Conservation (phyloP, 2,797 vertebrate genomes). For the Crenuchus spilurus region DNA sequence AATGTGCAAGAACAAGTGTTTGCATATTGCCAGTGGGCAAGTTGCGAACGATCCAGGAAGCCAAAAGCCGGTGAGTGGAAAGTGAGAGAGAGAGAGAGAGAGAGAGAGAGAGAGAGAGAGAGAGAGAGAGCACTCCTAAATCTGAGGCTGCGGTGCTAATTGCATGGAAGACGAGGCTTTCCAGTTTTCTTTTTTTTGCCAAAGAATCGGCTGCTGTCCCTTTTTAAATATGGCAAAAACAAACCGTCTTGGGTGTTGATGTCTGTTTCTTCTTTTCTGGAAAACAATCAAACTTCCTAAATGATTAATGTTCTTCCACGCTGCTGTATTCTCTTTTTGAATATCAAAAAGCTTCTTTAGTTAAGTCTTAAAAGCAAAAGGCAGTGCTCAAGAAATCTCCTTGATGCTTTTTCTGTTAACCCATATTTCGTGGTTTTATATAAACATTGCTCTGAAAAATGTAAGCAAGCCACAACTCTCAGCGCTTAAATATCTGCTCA, state of each 20-base stretch:
- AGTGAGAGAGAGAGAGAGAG: constrained; percentile 12
- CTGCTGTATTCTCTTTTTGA: constrained; percentile 77
- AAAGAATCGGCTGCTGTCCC: constrained; percentile 73
- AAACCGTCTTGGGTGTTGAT: constrained; percentile 75
- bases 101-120: constrained; percentile 49
- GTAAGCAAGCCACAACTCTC: constrained; percentile 56
- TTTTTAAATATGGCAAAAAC: constrained; percentile 74
- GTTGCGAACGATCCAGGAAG: constrained; percentile 86
- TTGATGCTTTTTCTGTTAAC: constrained; percentile 81
- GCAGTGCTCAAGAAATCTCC: constrained; percentile 78
- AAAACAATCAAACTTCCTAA: constrained; percentile 83
- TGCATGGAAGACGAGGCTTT: constrained; percentile 74
- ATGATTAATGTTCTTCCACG: constrained; percentile 77
- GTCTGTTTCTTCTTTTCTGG: constrained; percentile 76
- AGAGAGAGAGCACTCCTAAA: constrained; percentile 69
- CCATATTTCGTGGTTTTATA: constrained; percentile 76
- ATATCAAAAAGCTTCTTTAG: constrained; percentile 72
- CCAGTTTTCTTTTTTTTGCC: constrained; percentile 76
- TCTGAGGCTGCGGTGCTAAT: constrained; percentile 73
- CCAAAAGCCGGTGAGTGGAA: constrained; percentile 86
- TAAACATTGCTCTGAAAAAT: constrained; percentile 70
- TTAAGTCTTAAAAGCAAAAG: constrained; percentile 74
- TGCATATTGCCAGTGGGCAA: constrained; percentile 92
- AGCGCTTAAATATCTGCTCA: constrained; percentile 20
- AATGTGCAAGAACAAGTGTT: constrained; percentile 89